Evolutionary conservation across 2,888 invertebrate species (phyloP), one percentile per base, ranked within the genome.

Genomic region (Leucophenga montana): DNA sequence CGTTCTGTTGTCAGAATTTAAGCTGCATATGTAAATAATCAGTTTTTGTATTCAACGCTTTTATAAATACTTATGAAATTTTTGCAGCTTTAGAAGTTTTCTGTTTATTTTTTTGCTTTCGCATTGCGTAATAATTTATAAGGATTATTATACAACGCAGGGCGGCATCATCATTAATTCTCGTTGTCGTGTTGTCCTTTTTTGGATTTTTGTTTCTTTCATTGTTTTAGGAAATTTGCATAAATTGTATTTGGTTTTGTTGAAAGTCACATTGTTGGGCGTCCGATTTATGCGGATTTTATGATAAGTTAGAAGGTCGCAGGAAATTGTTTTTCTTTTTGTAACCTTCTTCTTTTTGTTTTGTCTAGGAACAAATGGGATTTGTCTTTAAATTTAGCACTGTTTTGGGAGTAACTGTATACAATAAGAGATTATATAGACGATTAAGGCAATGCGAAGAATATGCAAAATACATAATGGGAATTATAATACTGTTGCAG

Each of bases 81-180:
- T 50, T 61, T 27, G 27, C 27, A 46, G 57, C 50, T 65, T 56
- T 39, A 18, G 53, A 62, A 31, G 57, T 66, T 54, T 72, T 59
- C 22, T n/a, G 16, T 67, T 48, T 56, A 67, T n/a, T 50, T n/a
- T 50, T 50, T 13, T 62, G 33, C n/a, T n/a, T 22, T 67, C 68
- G 66, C 73, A 67, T 69, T 68, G 70, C 74, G 71, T 71, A 75
- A 71, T 75, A 82, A 82, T 82, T 84, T 81, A 73, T 81, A 81
- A 76, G 77, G 84, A 84, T 82, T 82, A 81, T 75, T 72, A 83
- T 75, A 73, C 54, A 39, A 67, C 73, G 77, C 50, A 16, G 50
- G 9, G 46, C 4, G 22, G 44, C 62, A 18, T 46, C 62, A 84
- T 81, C 81, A 83, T 82, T 82, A 82, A 83, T 82, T 77, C 39